Base-by-base conservation (phyloP, 2,797 vertebrate species). In the Adrianichthys oophorus region DNA sequence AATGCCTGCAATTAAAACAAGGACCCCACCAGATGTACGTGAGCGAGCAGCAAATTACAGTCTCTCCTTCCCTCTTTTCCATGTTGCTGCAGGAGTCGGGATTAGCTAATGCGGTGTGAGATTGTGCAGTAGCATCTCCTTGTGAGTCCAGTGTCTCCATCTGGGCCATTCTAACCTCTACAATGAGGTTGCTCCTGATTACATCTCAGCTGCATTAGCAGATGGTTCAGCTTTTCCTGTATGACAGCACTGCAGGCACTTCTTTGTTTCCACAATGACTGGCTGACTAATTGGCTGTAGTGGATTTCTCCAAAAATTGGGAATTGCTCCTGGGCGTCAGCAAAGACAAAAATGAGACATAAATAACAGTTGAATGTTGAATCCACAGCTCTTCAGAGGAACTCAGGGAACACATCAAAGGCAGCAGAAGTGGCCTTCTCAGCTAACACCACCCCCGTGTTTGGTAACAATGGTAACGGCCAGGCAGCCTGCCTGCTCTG, bases 1-100 rank as follows among this genome's bases (percentile, higher is more conserved):
- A 32, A 92, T 81, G n/a, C 95, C 96, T 98, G 60, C 51, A 59
- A 68, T 58, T 52, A 74, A 67, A 70, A 74, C 64, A 70, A 72
- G 62, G 53, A 74, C 72, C 74, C 15, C 56, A 65, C 24, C 70
- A 78, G 65, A 79, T 62, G 58, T 60, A 70, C 49, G 52, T 50
- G 63, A 70, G 71, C 61, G 46, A 74, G 54, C 59, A 68, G 23
- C 41, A 45, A 65, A 62, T 69, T 29, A 7, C 32, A 40, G 29
- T 41, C 42, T 41, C 65, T 26, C 14, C 26, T 14, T 18, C 8
- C 7, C 48, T 29, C 26, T 53, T 49, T 63, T 48, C 45, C 44
- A 24, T 5, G 37, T 41, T 8, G 60, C 69, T 26, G 54, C 53
- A 54, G 70, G 48, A 18, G 66, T 73, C 62, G 59, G 50, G 13